These are phyloP conservation scores for Tachycineta bicolor DNA, from an alignment of 2,113 vertebrate species.

Conservation along the genomic window DNA sequence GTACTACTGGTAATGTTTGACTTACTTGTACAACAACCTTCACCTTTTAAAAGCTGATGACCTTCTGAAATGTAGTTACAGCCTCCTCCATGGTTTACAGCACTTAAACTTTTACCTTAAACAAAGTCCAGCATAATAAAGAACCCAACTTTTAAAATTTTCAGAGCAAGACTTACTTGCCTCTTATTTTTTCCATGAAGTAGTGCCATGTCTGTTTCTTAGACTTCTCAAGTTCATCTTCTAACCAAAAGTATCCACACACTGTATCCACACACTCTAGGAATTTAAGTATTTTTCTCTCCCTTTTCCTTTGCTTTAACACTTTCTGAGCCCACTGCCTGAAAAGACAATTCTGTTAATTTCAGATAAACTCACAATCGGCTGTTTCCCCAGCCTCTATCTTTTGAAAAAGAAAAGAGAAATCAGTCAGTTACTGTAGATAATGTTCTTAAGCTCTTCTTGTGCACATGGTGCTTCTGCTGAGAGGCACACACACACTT, in stretches of 20 bases:
- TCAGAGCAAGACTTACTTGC: not conserved
- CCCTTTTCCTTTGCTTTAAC: not conserved
- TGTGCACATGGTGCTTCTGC: not conserved
- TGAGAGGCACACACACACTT: not conserved
- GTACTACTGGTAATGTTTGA: not conserved
- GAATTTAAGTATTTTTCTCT: not conserved
- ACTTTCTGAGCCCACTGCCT: not conserved
- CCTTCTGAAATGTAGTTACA: not conserved
- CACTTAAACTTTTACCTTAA: not conserved
- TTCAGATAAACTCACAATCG: not conserved
- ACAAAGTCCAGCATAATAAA: not conserved
- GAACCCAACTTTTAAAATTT: not conserved
- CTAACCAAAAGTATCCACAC: not conserved
- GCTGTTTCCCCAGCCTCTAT: not conserved
- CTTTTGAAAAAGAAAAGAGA: not conserved
- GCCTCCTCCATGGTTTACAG: not conserved
- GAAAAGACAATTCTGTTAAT: not conserved
- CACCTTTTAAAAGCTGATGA: not conserved
- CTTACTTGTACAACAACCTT: not conserved
- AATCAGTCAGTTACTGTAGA: not conserved
- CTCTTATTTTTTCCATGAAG: not conserved
- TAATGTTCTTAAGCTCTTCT: not conserved
- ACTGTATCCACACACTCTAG: not conserved
- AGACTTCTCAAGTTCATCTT: not conserved
- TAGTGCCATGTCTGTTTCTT: not conserved